Percentiles rank a stretch among this genome's conserved stretches.
phyloP scores from a whole-genome alignment of 1,140 invertebrate genomes.

The Plectrocnemia conspersa region DNA sequence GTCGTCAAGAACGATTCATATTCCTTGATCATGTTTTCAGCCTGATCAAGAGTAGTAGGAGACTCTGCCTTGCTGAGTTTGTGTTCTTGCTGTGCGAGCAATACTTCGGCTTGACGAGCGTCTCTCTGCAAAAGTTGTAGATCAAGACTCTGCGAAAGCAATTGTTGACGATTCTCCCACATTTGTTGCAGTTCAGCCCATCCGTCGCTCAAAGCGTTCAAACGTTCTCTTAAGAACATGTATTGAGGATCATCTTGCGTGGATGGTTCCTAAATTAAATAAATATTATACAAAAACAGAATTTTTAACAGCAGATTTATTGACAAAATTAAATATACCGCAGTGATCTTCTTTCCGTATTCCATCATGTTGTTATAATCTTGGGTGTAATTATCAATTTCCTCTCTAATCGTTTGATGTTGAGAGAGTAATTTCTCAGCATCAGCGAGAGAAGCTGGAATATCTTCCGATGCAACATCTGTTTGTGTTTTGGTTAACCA shows the following conservation, averaged over 20 bases:
- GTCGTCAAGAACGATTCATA: conserved; percentile 99
- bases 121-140: conserved; percentile 95
- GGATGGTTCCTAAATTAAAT: conserved; percentile 56
- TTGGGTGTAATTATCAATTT: conserved; percentile 98
- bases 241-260: conserved; percentile 95
- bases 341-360: conserved; percentile 92
- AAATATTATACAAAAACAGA: conserved; percentile 13
- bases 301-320: neutral
- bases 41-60: conserved; percentile 90
- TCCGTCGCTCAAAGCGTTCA: conserved; percentile 96
- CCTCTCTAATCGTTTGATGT: conserved; percentile 96
- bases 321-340: conserved; percentile 51
- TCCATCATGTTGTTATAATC: conserved; percentile 99
- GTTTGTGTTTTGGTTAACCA: conserved; percentile 98
- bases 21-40: conserved; percentile 93
- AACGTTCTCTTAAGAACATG: conserved; percentile 94
- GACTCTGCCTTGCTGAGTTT: conserved; percentile 85
- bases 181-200: conserved; percentile 99
- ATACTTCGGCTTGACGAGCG: conserved; percentile 94
- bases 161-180: conserved; percentile 97
- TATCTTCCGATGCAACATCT: conserved; percentile 96
- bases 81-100: conserved; percentile 97
- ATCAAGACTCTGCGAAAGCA: conserved; percentile 91
- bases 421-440: conserved; percentile 94
- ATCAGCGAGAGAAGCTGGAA: conserved; percentile 91